Conservation (phyloP, 2,888 invertebrate genomes). For the Allacma fusca region DNA sequence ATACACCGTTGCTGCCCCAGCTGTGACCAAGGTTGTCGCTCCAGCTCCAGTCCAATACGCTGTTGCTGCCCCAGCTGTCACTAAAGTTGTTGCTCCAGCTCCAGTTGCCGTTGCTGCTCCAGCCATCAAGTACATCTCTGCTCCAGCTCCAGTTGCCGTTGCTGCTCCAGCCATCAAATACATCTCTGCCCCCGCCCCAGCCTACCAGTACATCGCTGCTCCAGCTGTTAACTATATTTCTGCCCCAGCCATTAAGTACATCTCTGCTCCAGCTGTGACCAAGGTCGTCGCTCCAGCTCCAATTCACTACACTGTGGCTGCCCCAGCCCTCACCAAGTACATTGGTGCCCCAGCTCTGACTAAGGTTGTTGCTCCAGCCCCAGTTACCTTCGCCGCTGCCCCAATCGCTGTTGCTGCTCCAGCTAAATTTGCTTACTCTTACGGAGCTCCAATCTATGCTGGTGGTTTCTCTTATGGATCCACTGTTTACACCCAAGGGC, state of each 20-base stretch:
- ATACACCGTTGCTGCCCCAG: no score
- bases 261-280: conserved; percentile 2
- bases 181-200: not conserved
- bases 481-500: not conserved
- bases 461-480: not conserved
- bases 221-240: not conserved
- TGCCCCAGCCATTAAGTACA: not conserved
- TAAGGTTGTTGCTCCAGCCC: not conserved
- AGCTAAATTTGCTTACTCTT: not conserved
- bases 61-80: conserved; percentile 19
- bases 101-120: no score
- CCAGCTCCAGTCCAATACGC: no score
- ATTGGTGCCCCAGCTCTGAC: not conserved
- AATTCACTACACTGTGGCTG: not conserved
- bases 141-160: not conserved
- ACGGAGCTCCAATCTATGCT: not conserved
- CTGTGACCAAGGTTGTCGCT: no score
- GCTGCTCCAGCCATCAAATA: not conserved
- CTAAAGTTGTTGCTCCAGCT: conserved; percentile 12
- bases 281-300: not conserved
- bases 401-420: not conserved
- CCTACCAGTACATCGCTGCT: conserved; percentile 1
- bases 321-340: conserved; percentile 8
- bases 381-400: not conserved
- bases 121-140: conserved; percentile 12